phyloP scores from a whole-genome alignment of 2,888 invertebrate species.

The Geophilus truncorum region DNA sequence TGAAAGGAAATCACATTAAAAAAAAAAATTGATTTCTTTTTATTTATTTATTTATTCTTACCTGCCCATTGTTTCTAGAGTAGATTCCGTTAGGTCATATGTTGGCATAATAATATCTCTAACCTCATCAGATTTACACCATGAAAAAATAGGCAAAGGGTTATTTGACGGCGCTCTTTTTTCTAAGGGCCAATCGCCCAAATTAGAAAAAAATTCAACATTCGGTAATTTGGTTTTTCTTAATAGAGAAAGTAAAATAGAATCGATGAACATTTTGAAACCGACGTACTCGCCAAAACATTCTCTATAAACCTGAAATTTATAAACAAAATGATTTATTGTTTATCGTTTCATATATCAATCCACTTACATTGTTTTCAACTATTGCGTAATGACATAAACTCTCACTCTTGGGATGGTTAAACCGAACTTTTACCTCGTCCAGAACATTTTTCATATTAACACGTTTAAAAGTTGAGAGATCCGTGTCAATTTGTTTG shows the following conservation, averaged over 20 bases:
- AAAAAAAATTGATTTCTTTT: slow-evolving; percentile 34
- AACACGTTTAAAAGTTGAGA: slow-evolving; percentile 62
- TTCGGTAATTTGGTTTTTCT: slow-evolving; percentile 78
- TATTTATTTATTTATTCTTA: slow-evolving; percentile 46
- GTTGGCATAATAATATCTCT: slow-evolving; percentile 90
- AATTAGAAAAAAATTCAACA: slow-evolving; percentile 81
- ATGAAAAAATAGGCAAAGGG: slow-evolving; percentile 79
- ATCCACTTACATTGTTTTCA: slow-evolving; percentile 63
- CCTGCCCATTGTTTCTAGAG: slow-evolving; percentile 90
- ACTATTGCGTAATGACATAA: slow-evolving; percentile 85
- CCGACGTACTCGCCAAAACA: slow-evolving; percentile 94
- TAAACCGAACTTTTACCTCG: slow-evolving; percentile 63
- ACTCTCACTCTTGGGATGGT: slow-evolving; percentile 73
- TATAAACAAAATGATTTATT: too few relatives aligned
- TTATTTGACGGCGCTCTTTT: slow-evolving; percentile 45
- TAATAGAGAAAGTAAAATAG: slow-evolving; percentile 70
- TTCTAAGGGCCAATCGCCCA: slow-evolving; percentile 91
- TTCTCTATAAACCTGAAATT: slow-evolving; percentile 63
- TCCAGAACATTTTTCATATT: slow-evolving; percentile 64
- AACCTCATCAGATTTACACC: slow-evolving; percentile 86
- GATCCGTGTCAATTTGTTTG: slow-evolving; percentile 66
- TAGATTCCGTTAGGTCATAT: slow-evolving; percentile 88
- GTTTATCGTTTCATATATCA: too few relatives aligned
- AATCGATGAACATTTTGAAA: slow-evolving; percentile 93
- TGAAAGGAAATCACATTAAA: too few relatives aligned